These are phyloP conservation scores for Gymnothorax javanicus DNA, from an alignment of 2,797 vertebrate genomes.

Conservation along the genomic window DNA sequence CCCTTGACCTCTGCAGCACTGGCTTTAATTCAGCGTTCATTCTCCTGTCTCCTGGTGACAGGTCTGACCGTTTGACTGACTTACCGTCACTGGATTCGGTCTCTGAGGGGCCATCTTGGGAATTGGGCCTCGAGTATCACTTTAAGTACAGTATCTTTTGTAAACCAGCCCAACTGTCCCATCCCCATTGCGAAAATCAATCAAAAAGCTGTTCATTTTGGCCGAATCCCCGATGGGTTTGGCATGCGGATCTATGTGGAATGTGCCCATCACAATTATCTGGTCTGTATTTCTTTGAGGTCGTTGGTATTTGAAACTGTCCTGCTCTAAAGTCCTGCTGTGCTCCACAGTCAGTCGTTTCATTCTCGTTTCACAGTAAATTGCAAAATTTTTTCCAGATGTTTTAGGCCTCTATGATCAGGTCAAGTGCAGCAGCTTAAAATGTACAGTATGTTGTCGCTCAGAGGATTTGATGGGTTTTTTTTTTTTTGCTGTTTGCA, in stretches of 20 bases:
- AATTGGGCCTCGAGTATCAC: not conserved
- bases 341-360: conserved; percentile 25
- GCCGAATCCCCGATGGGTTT: conserved; percentile 19
- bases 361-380: not conserved
- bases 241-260: conserved; percentile 29
- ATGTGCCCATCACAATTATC: conserved; percentile 20
- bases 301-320: conserved; percentile 33
- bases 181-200: conserved; percentile 22
- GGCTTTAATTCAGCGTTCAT: conserved; percentile 22
- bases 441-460: not conserved
- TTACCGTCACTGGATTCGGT: not conserved
- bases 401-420: not conserved
- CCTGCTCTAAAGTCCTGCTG: conserved; percentile 6
- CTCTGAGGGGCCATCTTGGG: not conserved
- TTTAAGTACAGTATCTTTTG: conserved; percentile 22
- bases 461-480: not conserved
- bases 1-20: conserved; percentile 6
- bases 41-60: conserved; percentile 23
- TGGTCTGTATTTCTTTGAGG: conserved; percentile 23
- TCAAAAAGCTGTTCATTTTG: conserved; percentile 30
- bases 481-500: not conserved
- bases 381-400: conserved; percentile 24
- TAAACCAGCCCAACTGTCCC: not conserved
- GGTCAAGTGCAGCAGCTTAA: conserved; percentile 5
- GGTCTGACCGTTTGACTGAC: not conserved